These are phyloP conservation scores for Teinopalpus imperialis DNA, from an alignment of 2,888 invertebrate genomes.

Conservation along the genomic window DNA sequence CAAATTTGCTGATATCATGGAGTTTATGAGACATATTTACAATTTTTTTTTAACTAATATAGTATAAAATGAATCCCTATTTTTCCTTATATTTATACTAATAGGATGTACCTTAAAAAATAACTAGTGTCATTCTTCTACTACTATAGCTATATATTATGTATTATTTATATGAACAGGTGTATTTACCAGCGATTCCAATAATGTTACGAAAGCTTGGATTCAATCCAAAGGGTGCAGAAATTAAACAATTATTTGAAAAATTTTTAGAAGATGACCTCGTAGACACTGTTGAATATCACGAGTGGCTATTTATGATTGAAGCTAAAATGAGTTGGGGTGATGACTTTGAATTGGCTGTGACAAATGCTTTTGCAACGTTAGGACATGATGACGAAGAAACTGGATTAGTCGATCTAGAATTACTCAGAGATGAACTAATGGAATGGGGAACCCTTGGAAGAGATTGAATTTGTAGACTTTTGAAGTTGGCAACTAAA, in stretches of 20 bases:
- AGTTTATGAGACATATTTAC: no score
- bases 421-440: conserved; percentile 55
- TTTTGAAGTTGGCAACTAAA: conserved; percentile 56
- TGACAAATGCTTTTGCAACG: conserved; percentile 60
- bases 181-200: conserved; percentile 52
- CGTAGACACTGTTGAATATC: conserved; percentile 65
- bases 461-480: conserved; percentile 63
- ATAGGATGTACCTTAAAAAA: no score
- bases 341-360: conserved; percentile 61
- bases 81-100: no score
- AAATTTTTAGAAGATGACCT: conserved; percentile 66
- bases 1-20: no score
- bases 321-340: conserved; percentile 69
- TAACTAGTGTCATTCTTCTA: no score
- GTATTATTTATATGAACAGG: no score
- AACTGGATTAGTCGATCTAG: conserved; percentile 53
- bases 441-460: conserved; percentile 65
- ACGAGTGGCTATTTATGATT: conserved; percentile 69
- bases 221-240: conserved; percentile 65
- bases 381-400: conserved; percentile 64
- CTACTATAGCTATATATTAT: no score
- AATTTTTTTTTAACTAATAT: no score
- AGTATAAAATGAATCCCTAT: no score
- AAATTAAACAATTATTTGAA: conserved; percentile 51
- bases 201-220: conserved; percentile 66